These are phyloP conservation scores for Macroglossus sobrinus DNA, from an alignment of 2,113 vertebrate genomes.

Conservation along the genomic window DNA sequence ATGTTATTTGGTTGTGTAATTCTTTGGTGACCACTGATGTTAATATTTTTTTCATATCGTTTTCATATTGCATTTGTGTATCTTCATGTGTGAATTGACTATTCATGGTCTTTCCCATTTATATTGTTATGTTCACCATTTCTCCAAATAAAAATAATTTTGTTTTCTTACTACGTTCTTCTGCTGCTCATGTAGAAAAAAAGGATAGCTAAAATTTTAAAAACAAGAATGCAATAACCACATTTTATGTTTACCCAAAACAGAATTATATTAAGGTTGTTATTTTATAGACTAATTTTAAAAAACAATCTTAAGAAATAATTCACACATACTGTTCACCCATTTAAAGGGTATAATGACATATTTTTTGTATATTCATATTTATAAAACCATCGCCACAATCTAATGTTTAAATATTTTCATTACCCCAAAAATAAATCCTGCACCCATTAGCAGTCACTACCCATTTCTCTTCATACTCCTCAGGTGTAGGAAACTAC, in stretches of 20 bases:
- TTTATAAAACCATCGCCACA: not conserved
- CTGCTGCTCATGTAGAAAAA: not conserved
- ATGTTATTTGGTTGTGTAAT: not conserved
- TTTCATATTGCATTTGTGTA: not conserved
- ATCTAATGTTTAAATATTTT: not conserved
- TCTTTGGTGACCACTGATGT: not conserved
- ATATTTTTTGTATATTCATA: not conserved
- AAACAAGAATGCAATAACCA: not conserved
- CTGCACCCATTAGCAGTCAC: not conserved
- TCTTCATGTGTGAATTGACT: not conserved
- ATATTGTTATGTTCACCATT: not conserved
- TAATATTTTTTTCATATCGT: not conserved
- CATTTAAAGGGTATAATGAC: not conserved
- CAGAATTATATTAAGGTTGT: not conserved
- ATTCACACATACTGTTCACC: not conserved
- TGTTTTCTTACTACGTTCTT: not conserved
- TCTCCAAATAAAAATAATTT: not conserved
- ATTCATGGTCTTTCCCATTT: not conserved
- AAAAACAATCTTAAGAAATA: not conserved
- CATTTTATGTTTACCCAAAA: not conserved
- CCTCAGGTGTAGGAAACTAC: not conserved
- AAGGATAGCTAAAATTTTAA: not conserved
- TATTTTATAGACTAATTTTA: not conserved
- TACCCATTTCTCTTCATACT: not conserved
- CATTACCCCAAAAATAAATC: not conserved